Evolutionary conservation across 2,888 invertebrate species (phyloP).

Genomic region (Pristionchus japonicus): DNA sequence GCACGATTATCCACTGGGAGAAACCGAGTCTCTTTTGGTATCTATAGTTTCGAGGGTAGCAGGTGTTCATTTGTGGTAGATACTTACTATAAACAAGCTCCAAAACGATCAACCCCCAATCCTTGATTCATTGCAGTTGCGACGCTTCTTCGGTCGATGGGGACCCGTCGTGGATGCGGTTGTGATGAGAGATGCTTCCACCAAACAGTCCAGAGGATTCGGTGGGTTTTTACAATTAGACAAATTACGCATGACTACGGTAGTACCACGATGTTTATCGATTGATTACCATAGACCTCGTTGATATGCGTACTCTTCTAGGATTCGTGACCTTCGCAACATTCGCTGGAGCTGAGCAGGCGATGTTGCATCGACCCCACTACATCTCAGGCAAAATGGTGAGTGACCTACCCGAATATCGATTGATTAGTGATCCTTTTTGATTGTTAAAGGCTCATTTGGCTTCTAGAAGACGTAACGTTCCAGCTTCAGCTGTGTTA

Average conservation of each 20-base stretch:
- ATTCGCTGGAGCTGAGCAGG: slow-evolving; percentile 69
- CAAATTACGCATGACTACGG: not conserved
- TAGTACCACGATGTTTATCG: not conserved
- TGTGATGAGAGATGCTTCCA: slow-evolving; percentile 37
- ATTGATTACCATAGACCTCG: not conserved
- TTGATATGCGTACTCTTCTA: slow-evolving; percentile 60
- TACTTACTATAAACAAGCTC: too few relatives aligned
- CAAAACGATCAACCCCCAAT: too few relatives aligned
- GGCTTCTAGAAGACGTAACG: too few relatives aligned
- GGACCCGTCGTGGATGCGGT: slow-evolving; percentile 37
- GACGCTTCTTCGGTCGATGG: slow-evolving; percentile 35
- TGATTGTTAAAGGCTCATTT: too few relatives aligned
- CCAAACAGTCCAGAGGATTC: slow-evolving; percentile 45
- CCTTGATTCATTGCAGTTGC: not conserved
- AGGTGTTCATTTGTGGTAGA: too few relatives aligned
- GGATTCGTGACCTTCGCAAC: slow-evolving; percentile 74
- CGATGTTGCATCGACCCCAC: slow-evolving; percentile 72
- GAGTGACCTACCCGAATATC: not conserved
- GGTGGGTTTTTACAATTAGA: not conserved
- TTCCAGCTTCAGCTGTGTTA: too few relatives aligned
- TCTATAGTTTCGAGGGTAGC: too few relatives aligned
- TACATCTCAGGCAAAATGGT: slow-evolving; percentile 67
- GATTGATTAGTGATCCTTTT: too few relatives aligned
- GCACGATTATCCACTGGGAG: too few relatives aligned
- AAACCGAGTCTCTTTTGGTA: too few relatives aligned